A percentile compares a stretch with the other conserved stretches of the same genome.
phyloP scores from a whole-genome alignment of 2,888 invertebrate genomes.

The Leucoma salicis region DNA sequence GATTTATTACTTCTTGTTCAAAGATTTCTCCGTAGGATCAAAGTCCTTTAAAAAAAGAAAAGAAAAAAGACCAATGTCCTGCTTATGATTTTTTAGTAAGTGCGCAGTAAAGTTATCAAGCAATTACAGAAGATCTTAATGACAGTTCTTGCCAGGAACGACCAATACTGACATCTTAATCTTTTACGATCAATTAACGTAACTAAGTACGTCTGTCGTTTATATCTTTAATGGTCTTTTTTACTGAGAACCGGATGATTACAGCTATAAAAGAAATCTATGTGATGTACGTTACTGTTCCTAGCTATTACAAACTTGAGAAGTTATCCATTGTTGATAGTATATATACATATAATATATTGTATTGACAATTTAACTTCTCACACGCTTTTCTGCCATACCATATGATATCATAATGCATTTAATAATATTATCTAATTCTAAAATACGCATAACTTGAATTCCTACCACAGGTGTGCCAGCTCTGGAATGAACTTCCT shows the following conservation, averaged over 20 bases:
- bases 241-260: neutral
- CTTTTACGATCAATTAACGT: neutral
- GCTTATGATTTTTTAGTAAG: slow-evolving; percentile 11
- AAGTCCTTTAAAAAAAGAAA: too few relatives aligned
- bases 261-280: neutral
- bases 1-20: too few relatives aligned
- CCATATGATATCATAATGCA: too few relatives aligned
- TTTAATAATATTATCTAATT: too few relatives aligned
- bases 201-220: neutral
- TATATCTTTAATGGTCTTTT: neutral
- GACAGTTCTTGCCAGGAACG: slow-evolving; percentile 5
- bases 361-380: too few relatives aligned
- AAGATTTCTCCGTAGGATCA: neutral
- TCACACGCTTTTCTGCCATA: too few relatives aligned
- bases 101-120: slow-evolving; percentile 17
- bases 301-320: neutral
- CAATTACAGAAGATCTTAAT: slow-evolving; percentile 11
- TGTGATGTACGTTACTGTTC: neutral
- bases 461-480: too few relatives aligned
- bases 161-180: neutral
- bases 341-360: too few relatives aligned
- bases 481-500: too few relatives aligned
- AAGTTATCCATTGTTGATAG: too few relatives aligned
- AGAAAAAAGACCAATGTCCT: neutral
- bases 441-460: too few relatives aligned